These are phyloP conservation scores for Apis laboriosa DNA, from an alignment of 1,140 invertebrate genomes.

Conservation along the genomic window DNA sequence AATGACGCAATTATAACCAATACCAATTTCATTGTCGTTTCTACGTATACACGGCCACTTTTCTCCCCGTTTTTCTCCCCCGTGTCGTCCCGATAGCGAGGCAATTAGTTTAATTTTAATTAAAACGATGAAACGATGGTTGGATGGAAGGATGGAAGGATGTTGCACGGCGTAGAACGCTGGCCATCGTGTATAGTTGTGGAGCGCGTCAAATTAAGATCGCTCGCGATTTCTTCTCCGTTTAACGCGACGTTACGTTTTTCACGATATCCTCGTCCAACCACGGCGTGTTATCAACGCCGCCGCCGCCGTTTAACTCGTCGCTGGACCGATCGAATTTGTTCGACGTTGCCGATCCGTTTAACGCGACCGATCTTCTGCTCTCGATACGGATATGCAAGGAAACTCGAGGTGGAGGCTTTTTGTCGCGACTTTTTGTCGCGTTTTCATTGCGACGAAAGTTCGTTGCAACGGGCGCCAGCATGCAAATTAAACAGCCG, in stretches of 20 bases:
- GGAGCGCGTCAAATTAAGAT: slow-evolving; percentile 19
- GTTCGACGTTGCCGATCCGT: background rate
- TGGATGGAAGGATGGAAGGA: background rate
- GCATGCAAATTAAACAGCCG: slow-evolving; percentile 22
- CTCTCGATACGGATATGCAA: background rate
- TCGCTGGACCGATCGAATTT: slow-evolving; percentile 4
- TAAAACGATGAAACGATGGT: background rate
- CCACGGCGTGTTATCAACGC: background rate
- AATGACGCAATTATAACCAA: slow-evolving; percentile 35
- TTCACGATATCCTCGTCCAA: background rate
- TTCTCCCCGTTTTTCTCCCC: background rate
- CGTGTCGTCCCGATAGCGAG: background rate
- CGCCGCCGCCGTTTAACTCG: background rate
- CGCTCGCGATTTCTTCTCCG: background rate
- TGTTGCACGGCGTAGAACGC: background rate
- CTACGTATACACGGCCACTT: background rate
- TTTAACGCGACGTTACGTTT: slow-evolving; percentile 20
- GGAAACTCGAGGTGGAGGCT: background rate
- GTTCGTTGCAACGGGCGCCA: background rate
- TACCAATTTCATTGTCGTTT: slow-evolving; percentile 16
- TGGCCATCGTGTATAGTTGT: background rate
- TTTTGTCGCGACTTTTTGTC: background rate
- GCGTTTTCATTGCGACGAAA: background rate
- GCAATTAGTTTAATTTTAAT: slow-evolving; percentile 48
- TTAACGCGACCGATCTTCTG: background rate